phyloP scores from a whole-genome alignment of 30 jellyfish, hydroid and myxozoan genomes.

The Hydractinia echinata region DNA sequence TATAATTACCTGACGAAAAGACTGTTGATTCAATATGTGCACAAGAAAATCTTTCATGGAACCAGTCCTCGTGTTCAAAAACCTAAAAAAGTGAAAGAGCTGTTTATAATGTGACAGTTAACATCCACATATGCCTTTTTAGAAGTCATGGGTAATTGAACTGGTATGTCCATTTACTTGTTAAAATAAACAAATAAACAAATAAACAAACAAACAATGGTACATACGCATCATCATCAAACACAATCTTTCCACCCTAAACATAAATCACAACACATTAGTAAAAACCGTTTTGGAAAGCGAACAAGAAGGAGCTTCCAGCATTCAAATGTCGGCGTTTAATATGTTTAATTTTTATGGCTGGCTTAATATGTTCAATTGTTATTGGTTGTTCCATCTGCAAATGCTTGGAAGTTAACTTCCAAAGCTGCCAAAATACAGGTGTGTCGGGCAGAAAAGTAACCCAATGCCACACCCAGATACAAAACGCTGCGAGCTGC shows the following conservation, averaged over 20 bases:
- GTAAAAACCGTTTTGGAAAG: too few species aligned
- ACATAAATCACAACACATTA: not conserved
- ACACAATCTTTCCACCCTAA: conserved; percentile 86
- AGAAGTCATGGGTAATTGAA: not conserved
- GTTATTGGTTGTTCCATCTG: too few species aligned
- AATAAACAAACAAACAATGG: not conserved
- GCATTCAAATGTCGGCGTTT: too few species aligned
- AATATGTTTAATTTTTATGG: too few species aligned
- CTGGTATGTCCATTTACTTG: not conserved
- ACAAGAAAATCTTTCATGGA: conserved; percentile 65
- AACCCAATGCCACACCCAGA: not conserved
- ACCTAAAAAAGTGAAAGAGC: conserved; percentile 33
- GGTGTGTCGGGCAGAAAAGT: not conserved
- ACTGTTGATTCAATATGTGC: conserved; percentile 70
- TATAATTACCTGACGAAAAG: conserved; percentile 70
- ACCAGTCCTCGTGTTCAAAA: conserved; percentile 60
- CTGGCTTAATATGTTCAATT: too few species aligned
- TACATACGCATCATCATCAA: conserved; percentile 87
- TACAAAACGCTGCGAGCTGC: not conserved
- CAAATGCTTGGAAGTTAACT: too few species aligned
- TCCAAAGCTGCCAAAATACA: not conserved
- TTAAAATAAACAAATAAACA: not conserved
- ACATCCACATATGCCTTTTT: not conserved
- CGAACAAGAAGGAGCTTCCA: too few species aligned
- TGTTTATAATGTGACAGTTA: too few species aligned